phyloP scores from a whole-genome alignment of 2,888 invertebrate species.

The Fragum sueziense region DNA sequence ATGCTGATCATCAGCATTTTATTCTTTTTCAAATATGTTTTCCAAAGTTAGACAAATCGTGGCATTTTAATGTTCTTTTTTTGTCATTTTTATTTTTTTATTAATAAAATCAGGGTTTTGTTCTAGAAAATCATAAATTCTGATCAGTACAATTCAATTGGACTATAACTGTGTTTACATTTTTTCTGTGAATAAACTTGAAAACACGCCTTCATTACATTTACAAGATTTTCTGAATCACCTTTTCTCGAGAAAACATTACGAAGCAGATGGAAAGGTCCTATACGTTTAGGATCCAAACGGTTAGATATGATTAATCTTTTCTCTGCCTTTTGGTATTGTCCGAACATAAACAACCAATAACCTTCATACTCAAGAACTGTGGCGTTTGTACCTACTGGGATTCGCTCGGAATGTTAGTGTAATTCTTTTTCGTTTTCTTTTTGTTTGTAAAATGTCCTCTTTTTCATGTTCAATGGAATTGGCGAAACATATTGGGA shows the following conservation, averaged over 20 bases:
- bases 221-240: conserved; percentile 6
- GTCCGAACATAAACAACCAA: conserved; percentile 67
- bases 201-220: conserved; percentile 39
- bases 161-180: conserved; percentile 21
- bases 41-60: too few species aligned
- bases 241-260: conserved; percentile 25
- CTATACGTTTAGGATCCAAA: conserved; percentile 53
- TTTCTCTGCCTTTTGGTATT: conserved; percentile 58
- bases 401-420: conserved; percentile 46
- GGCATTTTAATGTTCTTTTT: too few species aligned
- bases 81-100: not conserved
- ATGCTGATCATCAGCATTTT: not conserved
- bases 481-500: not conserved
- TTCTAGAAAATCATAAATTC: too few species aligned
- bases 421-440: conserved; percentile 51
- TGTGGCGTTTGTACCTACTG: conserved; percentile 67
- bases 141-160: not conserved
- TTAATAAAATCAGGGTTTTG: too few species aligned
- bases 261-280: conserved; percentile 63
- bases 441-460: conserved; percentile 39
- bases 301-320: conserved; percentile 59
- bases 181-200: conserved; percentile 18
- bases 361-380: conserved; percentile 72
- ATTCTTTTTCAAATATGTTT: not conserved
- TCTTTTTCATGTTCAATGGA: too few species aligned